Conservation (phyloP, 1,140 invertebrate genomes). For the Phenacoccus solenopsis region DNA sequence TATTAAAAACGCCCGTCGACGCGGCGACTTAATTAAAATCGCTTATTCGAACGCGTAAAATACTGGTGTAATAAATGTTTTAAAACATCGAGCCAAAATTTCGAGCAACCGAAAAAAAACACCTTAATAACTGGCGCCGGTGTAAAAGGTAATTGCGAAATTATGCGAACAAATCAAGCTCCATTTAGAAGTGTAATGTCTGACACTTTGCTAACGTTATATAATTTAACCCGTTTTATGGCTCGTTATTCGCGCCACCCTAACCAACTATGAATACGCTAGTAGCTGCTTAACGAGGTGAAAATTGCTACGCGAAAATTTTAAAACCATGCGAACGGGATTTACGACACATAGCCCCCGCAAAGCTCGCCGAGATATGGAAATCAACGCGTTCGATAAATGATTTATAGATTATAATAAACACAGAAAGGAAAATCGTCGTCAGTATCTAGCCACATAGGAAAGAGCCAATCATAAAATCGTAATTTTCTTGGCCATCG, state of each 20-base stretch:
- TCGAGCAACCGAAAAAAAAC: background rate
- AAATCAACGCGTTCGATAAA: constrained; percentile 1
- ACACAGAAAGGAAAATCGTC: background rate
- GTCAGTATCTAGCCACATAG: background rate
- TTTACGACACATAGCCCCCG: too few species aligned
- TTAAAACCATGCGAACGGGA: background rate
- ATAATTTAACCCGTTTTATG: background rate
- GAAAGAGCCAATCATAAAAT: background rate
- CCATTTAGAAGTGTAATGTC: background rate
- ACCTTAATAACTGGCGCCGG: background rate
- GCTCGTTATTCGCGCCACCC: background rate
- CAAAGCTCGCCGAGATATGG: too few species aligned
- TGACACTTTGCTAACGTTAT: background rate
- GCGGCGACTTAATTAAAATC: too few species aligned
- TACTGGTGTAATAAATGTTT: too few species aligned
- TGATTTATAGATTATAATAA: background rate
- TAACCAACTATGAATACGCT: background rate
- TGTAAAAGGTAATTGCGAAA: background rate
- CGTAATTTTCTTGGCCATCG: background rate
- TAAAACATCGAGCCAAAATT: too few species aligned
- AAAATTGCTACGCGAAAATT: background rate
- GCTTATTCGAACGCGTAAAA: too few species aligned
- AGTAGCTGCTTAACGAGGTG: background rate
- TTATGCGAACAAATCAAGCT: background rate
- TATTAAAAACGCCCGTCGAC: too few species aligned